Percentiles rank a stretch among this genome's conserved stretches.
Conservation (phyloP, 1,140 invertebrate species). For the Cherax destructor region DNA sequence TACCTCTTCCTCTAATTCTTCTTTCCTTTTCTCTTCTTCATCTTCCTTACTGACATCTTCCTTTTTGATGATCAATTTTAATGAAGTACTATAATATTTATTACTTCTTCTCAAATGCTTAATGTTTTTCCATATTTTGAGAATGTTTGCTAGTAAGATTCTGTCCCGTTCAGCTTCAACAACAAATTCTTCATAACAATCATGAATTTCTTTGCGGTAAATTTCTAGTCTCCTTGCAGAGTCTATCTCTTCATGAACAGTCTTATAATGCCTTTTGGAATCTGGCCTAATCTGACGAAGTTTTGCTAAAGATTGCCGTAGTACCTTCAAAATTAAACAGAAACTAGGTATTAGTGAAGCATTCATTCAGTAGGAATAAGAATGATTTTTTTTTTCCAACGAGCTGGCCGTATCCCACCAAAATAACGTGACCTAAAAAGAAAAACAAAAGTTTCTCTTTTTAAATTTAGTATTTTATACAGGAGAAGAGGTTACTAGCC, state of each 20-base stretch:
- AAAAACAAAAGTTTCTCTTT: too few species aligned
- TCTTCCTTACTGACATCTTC: slow-evolving; percentile 37
- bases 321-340: slow-evolving; percentile 12
- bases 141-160: slow-evolving; percentile 9
- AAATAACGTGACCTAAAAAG: too few species aligned
- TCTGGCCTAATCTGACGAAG: slow-evolving; percentile 3
- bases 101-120: slow-evolving; percentile 21
- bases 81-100: slow-evolving; percentile 23
- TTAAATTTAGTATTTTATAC: too few species aligned
- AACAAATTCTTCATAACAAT: slow-evolving; percentile 37
- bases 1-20: slow-evolving; percentile 38
- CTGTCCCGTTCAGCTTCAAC: slow-evolving; percentile 36
- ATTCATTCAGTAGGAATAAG: too few species aligned
- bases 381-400: too few species aligned
- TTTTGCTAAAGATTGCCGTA: slow-evolving; percentile 41
- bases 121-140: slow-evolving; percentile 31
- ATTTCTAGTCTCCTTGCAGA: slow-evolving; percentile 6
- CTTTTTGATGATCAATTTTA: slow-evolving; percentile 42
- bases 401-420: too few species aligned
- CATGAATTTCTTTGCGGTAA: slow-evolving; percentile 32
- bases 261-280: not conserved
- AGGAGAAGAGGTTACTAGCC: too few species aligned
- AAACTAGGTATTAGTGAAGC: too few species aligned
- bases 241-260: slow-evolving; percentile 40
- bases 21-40: slow-evolving; percentile 48